Evolutionary conservation across 2,888 invertebrate genomes (phyloP).

Genomic region (Octodonta nipae): DNA sequence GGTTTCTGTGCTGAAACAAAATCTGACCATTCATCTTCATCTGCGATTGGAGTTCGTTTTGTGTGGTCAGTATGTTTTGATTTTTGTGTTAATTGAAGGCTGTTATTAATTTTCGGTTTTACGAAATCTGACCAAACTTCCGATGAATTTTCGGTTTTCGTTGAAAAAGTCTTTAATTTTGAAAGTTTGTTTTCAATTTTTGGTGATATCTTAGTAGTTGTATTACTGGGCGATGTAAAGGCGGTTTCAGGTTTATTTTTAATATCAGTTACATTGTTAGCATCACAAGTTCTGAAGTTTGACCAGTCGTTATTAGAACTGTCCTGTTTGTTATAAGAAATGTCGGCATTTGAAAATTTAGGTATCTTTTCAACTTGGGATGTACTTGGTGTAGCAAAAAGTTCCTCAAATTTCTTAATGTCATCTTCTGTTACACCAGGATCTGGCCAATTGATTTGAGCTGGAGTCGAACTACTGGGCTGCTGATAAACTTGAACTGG

Average conservation of each 20-base stretch:
- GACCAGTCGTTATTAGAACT: too few relatives aligned
- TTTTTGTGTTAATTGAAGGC: background rate
- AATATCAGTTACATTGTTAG: too few relatives aligned
- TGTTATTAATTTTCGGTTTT: background rate
- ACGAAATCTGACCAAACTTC: background rate
- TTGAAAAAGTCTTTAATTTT: too few relatives aligned
- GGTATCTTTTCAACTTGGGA: too few relatives aligned
- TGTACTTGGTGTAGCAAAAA: constrained; percentile 18
- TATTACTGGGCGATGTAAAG: too few relatives aligned
- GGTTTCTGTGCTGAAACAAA: constrained; percentile 37
- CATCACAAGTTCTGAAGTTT: too few relatives aligned
- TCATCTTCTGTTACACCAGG: constrained; percentile 41
- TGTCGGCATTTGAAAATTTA: too few relatives aligned
- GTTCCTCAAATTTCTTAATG: constrained; percentile 28
- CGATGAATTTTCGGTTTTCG: background rate
- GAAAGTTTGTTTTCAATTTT: too few relatives aligned
- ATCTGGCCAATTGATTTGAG: constrained; percentile 50
- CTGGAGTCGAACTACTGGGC: constrained; percentile 9
- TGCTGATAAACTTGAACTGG: constrained; percentile 14
- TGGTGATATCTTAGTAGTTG: too few relatives aligned
- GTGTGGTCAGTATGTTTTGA: background rate
- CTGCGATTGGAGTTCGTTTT: constrained; percentile 16
- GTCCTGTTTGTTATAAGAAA: too few relatives aligned
- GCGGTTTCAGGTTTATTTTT: too few relatives aligned
- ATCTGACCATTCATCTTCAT: constrained; percentile 50